Base-by-base conservation (phyloP, 2,797 vertebrate genomes). In the Acanthiza pusilla region DNA sequence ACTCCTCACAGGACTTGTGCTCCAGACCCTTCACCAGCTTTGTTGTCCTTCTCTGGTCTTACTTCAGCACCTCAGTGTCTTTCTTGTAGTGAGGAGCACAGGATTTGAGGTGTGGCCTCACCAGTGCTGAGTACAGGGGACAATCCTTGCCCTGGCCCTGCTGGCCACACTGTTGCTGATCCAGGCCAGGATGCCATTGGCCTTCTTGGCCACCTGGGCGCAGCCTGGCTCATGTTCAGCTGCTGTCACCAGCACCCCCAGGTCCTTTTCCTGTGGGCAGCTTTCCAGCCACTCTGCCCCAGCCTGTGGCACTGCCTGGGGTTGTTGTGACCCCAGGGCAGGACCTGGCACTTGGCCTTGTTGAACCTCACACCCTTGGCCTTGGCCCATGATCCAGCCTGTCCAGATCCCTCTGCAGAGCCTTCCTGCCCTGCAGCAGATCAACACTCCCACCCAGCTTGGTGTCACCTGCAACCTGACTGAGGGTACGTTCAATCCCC, bases 121-220 rank as follows among this genome's bases (percentile, higher is more conserved):
- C 6, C n/a, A 18, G n/a, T 30, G 13, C 53, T 0, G 0, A 40
- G 15, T 18, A 30, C 25, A 58, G n/a, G 5, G 5, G 0, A 3
- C 25, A 34, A 26, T 34, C 30, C 34, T 61, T 67, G 21, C 10
- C 16, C 40, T 80, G 45, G 1, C 18, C 53, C 53, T 67, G 47
- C 53, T 80, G 68, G 29, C 40, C n/a, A n/a, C 68, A 34, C 29
- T 4, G 1, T 18, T 73, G n/a, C 20, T 80, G 60, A 3, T 3
- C 3, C 38, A 65, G 45, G 23, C 53, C 51, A 65, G 75, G 75
- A 38, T 86, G 32, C 32, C 67, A 45, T 12, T 72, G 67, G 11
- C 38, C 45, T 58, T 38, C 67, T 73, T 66, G 45, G 38, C 60
- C n/a, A 40, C 53, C 67, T 80, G 67, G 67, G 38, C 60, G 66